Evolutionary conservation across 2,113 vertebrate genomes (phyloP), one percentile per base, ranked within the genome.

Genomic region (Myiozetetes cayanensis): DNA sequence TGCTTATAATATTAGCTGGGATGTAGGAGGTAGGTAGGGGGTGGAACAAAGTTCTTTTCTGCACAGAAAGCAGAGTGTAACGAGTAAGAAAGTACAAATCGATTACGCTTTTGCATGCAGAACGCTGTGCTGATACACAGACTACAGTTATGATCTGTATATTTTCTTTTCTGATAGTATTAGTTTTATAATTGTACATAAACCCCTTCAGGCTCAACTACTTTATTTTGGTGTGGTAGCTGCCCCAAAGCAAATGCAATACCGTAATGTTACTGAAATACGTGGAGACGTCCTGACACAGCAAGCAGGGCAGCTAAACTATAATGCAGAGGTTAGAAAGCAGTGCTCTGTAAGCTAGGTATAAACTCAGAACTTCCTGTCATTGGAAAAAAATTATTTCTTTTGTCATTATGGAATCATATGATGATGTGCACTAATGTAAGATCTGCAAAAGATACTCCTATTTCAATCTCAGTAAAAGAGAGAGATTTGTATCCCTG

Each of bases 1-100:
- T 84, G 90, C 92, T 97, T 96, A 95, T 97, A 96, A 96, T 96
- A 96, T 96, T 96, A 96, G 96, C 96, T 90, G 61, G 75, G 39
- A 96, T 95, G 94, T 97, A 90, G 96, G 95, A 95, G 95, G 95
- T 56, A 94, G 67, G 76, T 47, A 96, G 95, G 93, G 93, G 94
- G 95, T 86, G 94, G 95, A 91, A 96, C 79, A 78, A 90, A 92
- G 90, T 90, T 93, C 78, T 94, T 93, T 88, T 95, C 85, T 92
- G 75, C 52, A 77, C 76, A 86, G 91, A 90, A 95, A 47, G 83
- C 85, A 65, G n/a, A 81, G 68, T 2, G 33, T 75, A 93, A 71
- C 39, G 37, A 96, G 73, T 81, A 93, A 88, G 39, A 96, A 95
- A 86, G 87, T 80, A 93, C 33, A 82, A 85, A 96, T 56, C 0